These are phyloP conservation scores for Betta splendens DNA, from an alignment of 2,797 vertebrate species.

Conservation along the genomic window DNA sequence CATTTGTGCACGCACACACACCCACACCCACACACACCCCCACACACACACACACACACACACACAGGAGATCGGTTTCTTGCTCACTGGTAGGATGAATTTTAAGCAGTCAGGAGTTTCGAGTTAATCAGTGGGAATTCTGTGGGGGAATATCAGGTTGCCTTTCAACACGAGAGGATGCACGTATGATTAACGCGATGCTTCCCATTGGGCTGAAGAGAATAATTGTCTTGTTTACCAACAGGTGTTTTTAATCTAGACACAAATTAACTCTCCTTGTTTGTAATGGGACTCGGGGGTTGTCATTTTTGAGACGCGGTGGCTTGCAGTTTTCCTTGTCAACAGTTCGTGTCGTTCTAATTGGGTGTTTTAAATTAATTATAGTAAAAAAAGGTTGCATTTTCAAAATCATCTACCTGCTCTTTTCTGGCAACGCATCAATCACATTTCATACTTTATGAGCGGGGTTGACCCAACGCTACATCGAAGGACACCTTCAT, in stretches of 20 bases:
- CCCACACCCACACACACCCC: conserved; percentile 63
- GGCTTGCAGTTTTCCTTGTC: conserved; percentile 50
- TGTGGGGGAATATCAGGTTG: conserved; percentile 93
- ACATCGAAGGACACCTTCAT: too few species aligned
- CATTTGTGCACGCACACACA: conserved; percentile 17
- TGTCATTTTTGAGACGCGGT: conserved; percentile 49
- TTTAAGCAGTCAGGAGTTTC: conserved; percentile 93
- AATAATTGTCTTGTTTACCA: conserved; percentile 95
- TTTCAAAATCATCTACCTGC: not conserved
- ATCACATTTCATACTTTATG: too few species aligned
- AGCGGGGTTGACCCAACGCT: too few species aligned
- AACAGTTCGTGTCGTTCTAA: conserved; percentile 35
- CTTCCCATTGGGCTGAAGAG: conserved; percentile 86
- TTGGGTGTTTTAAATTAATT: conserved; percentile 32
- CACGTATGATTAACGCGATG: conserved; percentile 92
- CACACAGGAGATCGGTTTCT: conserved; percentile 90
- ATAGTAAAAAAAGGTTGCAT: not conserved
- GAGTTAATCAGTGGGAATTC: conserved; percentile 94
- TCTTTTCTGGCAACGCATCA: not conserved
- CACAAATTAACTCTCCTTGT: conserved; percentile 67
- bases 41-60: conserved; percentile 16
- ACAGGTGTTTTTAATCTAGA: conserved; percentile 89
- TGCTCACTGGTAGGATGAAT: conserved; percentile 94
- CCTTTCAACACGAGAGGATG: conserved; percentile 94
- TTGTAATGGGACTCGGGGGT: conserved; percentile 45